These are phyloP conservation scores for Diaperis boleti DNA, from an alignment of 2,888 invertebrate genomes.

Conservation along the genomic window DNA sequence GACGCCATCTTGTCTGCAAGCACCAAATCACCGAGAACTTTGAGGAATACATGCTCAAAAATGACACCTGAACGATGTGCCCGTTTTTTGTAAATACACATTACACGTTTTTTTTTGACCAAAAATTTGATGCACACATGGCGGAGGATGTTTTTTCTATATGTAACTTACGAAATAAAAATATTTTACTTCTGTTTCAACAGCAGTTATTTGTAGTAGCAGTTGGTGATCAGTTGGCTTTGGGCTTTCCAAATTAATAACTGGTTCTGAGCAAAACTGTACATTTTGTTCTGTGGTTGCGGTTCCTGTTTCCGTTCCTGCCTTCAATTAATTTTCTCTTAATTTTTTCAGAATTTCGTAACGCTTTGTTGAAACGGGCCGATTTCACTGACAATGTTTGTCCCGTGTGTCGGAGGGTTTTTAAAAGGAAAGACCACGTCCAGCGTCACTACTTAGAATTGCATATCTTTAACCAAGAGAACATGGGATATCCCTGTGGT, in stretches of 20 bases:
- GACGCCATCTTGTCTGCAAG: neutral
- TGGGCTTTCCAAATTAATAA: too few species aligned
- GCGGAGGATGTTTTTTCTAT: slow-evolving; percentile 20
- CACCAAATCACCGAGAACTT: slow-evolving; percentile 2
- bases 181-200: too few species aligned
- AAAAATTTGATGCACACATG: too few species aligned
- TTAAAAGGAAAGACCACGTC: slow-evolving; percentile 58
- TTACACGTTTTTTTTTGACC: too few species aligned
- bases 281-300: too few species aligned
- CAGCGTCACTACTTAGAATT: slow-evolving; percentile 48
- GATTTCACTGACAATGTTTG: slow-evolving; percentile 51
- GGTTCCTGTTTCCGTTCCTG: slow-evolving; percentile 12
- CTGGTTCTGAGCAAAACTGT: too few species aligned
- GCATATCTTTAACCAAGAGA: slow-evolving; percentile 45
- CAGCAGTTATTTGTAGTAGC: too few species aligned
- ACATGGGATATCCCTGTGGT: slow-evolving; percentile 49
- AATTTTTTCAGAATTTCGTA: slow-evolving; percentile 43
- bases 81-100: neutral
- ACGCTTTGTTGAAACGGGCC: slow-evolving; percentile 45
- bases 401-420: slow-evolving; percentile 55
- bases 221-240: too few species aligned
- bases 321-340: slow-evolving; percentile 7
- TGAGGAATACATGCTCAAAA: slow-evolving; percentile 3
- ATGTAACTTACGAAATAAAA: slow-evolving; percentile 1
- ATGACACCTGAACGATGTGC: neutral